These are phyloP conservation scores for Cynopterus brachyotis DNA, from an alignment of 2,113 vertebrate species.

Conservation along the genomic window DNA sequence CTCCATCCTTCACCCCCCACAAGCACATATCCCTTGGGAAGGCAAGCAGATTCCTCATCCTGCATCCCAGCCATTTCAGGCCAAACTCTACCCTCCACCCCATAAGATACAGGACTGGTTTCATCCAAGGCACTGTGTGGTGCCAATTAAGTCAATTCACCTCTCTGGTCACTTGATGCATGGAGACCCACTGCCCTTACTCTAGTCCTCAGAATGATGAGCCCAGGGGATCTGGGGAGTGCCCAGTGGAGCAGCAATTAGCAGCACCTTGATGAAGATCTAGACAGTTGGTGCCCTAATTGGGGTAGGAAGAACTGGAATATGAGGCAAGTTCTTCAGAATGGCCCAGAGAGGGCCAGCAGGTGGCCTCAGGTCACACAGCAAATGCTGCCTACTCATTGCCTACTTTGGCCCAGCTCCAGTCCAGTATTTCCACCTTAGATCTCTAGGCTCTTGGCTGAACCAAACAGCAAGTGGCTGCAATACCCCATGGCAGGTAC, in stretches of 20 bases:
- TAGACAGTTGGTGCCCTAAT: background rate
- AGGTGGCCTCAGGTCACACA: background rate
- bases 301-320: background rate
- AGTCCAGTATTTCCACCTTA: background rate
- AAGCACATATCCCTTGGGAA: background rate
- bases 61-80: background rate
- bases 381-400: background rate
- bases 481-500: background rate
- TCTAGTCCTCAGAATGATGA: background rate
- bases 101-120: background rate
- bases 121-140: background rate
- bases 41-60: background rate
- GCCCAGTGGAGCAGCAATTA: background rate
- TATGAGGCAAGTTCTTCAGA: background rate
- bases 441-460: background rate
- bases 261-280: background rate
- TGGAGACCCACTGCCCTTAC: background rate
- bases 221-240: background rate
- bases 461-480: background rate
- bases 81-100: background rate
- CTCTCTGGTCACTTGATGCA: background rate
- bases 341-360: constrained; percentile 4
- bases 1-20: rapidly evolving
- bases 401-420: background rate
- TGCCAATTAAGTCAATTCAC: background rate